Base-by-base conservation (phyloP, 2,888 invertebrate genomes). In the Apeira syringaria region DNA sequence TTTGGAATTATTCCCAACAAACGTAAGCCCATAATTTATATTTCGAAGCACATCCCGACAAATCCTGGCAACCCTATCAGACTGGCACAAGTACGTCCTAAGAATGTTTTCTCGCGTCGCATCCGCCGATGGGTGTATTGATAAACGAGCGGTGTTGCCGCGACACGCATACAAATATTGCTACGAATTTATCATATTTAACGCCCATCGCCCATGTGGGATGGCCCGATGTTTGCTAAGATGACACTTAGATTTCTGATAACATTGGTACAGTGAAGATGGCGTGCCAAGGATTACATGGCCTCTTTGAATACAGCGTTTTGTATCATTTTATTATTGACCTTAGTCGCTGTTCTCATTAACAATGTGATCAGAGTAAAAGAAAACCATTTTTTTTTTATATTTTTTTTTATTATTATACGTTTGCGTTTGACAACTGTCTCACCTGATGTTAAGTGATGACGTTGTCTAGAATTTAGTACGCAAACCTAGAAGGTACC, bases 111-210 rank as follows among this genome's bases (percentile, higher is more conserved):
- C 48, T 40, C 40, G 32, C 25, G 38, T 45, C 45, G 27, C 35
- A 73, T 72, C 69, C 60, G 69, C 69, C 66, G 63, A 73, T 78
- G 74, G 75, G 74, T 68, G 61, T 79, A 83, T 83, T 83, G 83
- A 84, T 81, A 81, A 79, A 84, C 75, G 80, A 70, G 74, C 77
- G 72, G 62, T 74, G 71, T 75, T 62, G 50, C 66, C 69, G 59
- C 68, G 77, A 72, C 77, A 74, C 71, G 80, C 80, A 81, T 80
- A 78, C 76, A 73, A 80, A 82, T 80, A 79, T 71, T 65, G 70
- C 62, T 47, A 61, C 54, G 57, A 74, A 78, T 82, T 80, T 79
- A 76, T 82, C 77, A 82, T 75, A 72, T 76, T 75, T 75, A 75
- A 67, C 65, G 69, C 69, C 61, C 20, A 59, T 46, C 65, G 69